These are phyloP conservation scores for Cyanoderma ruficeps DNA, from an alignment of 2,113 vertebrate species.

Conservation along the genomic window DNA sequence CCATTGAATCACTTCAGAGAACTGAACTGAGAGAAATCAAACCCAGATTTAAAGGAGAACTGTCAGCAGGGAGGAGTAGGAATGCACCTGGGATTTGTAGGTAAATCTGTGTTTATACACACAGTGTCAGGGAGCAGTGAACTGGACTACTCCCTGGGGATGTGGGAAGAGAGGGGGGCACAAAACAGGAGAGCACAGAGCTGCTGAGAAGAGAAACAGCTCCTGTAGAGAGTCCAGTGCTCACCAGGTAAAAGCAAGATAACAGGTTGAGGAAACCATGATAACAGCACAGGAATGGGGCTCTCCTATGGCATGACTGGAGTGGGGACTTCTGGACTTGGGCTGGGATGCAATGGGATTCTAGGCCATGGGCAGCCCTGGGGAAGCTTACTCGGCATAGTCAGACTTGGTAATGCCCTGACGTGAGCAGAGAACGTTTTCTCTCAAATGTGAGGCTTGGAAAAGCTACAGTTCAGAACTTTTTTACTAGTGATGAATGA, in stretches of 20 bases:
- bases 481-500: neutral
- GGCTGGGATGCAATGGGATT: neutral
- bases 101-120: neutral
- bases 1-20: neutral
- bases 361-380: neutral
- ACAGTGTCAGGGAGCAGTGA: neutral
- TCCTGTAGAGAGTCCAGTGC: neutral
- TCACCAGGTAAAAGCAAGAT: neutral
- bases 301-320: neutral
- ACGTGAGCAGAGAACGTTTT: neutral
- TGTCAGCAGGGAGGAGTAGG: neutral
- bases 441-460: neutral
- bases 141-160: neutral
- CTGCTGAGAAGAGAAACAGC: neutral
- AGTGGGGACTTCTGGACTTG: neutral
- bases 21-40: neutral
- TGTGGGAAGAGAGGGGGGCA: accelerated
- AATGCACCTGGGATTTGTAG: neutral
- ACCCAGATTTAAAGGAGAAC: neutral
- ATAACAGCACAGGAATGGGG: neutral
- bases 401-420: neutral
- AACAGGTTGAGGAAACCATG: neutral
- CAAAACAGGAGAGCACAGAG: accelerated
- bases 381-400: neutral
- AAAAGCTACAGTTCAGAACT: neutral